Evolutionary conservation across 53 echinoderm and acorn worm species (phyloP).

Genomic region (Echinarachnius parma): DNA sequence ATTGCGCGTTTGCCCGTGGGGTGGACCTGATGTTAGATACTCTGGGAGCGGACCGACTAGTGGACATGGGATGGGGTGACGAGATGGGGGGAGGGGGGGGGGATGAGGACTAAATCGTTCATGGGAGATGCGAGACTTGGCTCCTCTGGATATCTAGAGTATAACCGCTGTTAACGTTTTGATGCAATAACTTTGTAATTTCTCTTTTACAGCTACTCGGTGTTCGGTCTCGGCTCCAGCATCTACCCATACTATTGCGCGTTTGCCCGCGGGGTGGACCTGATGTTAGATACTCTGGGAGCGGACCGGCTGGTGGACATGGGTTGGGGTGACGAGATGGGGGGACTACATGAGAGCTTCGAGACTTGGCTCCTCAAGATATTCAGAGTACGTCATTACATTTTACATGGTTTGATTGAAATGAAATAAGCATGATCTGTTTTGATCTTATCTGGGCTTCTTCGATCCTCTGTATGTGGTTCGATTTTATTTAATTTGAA

Average conservation of each 20-base stretch:
- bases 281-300: conserved; percentile 54
- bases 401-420: no score
- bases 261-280: conserved; percentile 71
- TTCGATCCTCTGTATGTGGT: no score
- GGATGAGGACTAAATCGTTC: conserved; percentile 59
- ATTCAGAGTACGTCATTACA: conserved; percentile 60
- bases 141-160: no score
- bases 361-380: conserved; percentile 58
- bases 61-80: conserved; percentile 64
- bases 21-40: conserved; percentile 55
- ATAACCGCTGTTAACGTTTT: no score
- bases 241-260: conserved; percentile 69
- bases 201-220: conserved; percentile 62
- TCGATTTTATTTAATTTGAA: no score
- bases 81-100: conserved; percentile 67
- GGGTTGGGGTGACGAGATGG: conserved; percentile 68
- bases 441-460: no score
- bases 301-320: conserved; percentile 63
- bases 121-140: no score
- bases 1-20: conserved; percentile 68
- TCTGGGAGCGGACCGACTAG: conserved; percentile 65
- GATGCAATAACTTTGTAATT: no score
- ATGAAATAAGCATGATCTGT: no score
- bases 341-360: conserved; percentile 67
- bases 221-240: conserved; percentile 77